Evolutionary conservation across 2,113 vertebrate species (phyloP).

Genomic region (Tor tambroides): DNA sequence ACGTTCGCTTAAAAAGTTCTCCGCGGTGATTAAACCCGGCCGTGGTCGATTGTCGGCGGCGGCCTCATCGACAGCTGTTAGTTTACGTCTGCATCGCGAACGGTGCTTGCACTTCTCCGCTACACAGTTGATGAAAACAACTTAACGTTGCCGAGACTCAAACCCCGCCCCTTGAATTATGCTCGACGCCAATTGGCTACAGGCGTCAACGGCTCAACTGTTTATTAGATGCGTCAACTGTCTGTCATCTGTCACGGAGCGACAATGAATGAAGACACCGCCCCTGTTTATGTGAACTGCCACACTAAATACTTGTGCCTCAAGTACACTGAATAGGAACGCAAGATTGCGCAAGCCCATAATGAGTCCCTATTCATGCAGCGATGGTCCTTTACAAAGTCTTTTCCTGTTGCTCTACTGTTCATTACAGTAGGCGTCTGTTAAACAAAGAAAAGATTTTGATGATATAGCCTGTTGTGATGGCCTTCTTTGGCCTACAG

Average conservation of each 20-base stretch:
- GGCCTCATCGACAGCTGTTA: conserved; percentile 55
- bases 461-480: neutral
- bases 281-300: neutral
- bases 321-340: neutral
- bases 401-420: neutral
- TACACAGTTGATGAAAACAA: conserved; percentile 34
- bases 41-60: conserved; percentile 27
- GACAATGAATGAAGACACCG: conserved; percentile 54
- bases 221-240: conserved; percentile 66
- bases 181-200: conserved; percentile 55
- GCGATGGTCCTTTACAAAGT: neutral
- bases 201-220: neutral
- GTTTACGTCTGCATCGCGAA: conserved; percentile 46
- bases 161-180: conserved; percentile 22
- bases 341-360: conserved; percentile 28
- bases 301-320: conserved; percentile 13
- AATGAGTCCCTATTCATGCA: neutral
- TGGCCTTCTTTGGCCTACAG: neutral
- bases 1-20: neutral
- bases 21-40: conserved; percentile 21
- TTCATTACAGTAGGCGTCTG: neutral
- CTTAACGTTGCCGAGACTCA: conserved; percentile 1
- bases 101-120: conserved; percentile 54
- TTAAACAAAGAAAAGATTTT: neutral
- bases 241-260: conserved; percentile 50